Base-by-base conservation (phyloP, 2,888 invertebrate species). In the Scaptomyza polygonia region DNA sequence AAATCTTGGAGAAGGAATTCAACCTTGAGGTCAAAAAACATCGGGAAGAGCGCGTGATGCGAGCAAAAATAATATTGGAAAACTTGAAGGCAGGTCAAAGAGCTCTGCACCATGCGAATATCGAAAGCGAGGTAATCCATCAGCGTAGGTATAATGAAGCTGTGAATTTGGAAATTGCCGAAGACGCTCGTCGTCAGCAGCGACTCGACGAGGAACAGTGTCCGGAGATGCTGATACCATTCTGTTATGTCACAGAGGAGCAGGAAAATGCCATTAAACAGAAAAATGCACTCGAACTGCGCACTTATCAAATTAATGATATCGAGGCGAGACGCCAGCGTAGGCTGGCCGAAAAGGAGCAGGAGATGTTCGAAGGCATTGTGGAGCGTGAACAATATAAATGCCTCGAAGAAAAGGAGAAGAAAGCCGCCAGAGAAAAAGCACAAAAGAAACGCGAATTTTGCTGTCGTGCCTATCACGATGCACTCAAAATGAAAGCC, bases 41-140 rank as follows among this genome's bases (percentile, higher is more conserved):
- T 3, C 83, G 83, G 5, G 85, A 79, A 18, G 69, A 67, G 6
- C 79, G 88, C 2, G 61, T 84, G 1, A 7, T 75, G 1, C 49
- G 86, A 6, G 83, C 83, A 4, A 72, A 74, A 5, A 32, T 27
- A 2, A 58, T 84, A 25, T 11, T 87, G 18, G 53, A 85, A 0
- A 34, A 65, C 18, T n/a, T 84, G 25, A 84, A 84, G 45, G 64
- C 70, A 0, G 88, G 86, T 8, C 79, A 63, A 8, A 27, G 52
- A 1, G 64, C 67, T 0, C 40, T 83, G 1, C 73, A 62, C n/a
- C 66, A 47, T 42, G 87, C 77, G 0, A 21, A 68, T 5, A 30
- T 79, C 0, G 32, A 65, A 14, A 72, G 87, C 40, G 83, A 83
- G 16, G 47, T 62, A 21, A 25, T 67, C 7, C 58, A 71, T 39